Percentiles rank a stretch among this genome's conserved stretches.
Evolutionary conservation across 2,888 invertebrate genomes (phyloP).

Genomic region (Argynnis bischoffii): DNA sequence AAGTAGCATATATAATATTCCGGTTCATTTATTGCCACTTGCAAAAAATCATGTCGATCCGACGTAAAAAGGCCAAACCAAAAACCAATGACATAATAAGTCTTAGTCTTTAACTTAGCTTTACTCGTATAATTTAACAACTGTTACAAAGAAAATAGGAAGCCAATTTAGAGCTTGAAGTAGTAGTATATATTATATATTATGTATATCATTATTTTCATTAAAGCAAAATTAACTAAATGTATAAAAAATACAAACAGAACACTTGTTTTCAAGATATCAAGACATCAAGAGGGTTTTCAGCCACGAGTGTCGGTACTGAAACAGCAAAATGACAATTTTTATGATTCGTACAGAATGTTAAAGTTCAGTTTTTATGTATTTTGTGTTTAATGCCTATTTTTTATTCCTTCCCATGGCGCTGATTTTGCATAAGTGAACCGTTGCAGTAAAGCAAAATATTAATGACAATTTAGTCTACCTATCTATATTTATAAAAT

Average conservation of each 20-base stretch:
- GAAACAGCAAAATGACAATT: conserved; percentile 27
- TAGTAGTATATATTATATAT: too few species aligned
- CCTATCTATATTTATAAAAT: background rate
- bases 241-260: conserved; percentile 21
- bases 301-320: conserved; percentile 23
- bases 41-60: too few species aligned
- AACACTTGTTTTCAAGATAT: conserved; percentile 14
- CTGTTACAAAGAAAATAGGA: too few species aligned
- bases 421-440: conserved; percentile 2
- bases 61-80: too few species aligned
- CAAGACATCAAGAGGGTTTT: conserved; percentile 17
- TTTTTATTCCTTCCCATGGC: conserved; percentile 10
- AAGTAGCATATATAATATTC: too few species aligned
- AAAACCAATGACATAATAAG: too few species aligned
- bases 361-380: conserved; percentile 22
- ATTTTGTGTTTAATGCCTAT: conserved; percentile 11
- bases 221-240: conserved; percentile 5
- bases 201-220: background rate
- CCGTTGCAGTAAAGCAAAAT: conserved; percentile 3
- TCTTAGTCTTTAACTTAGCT: too few species aligned
- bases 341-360: conserved; percentile 23
- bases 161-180: too few species aligned
- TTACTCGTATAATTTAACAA: background rate
- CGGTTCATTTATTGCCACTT: too few species aligned
- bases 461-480: background rate